Evolutionary conservation across 1,140 invertebrate species (phyloP).

Genomic region (Thalassaphorura encarpata): DNA sequence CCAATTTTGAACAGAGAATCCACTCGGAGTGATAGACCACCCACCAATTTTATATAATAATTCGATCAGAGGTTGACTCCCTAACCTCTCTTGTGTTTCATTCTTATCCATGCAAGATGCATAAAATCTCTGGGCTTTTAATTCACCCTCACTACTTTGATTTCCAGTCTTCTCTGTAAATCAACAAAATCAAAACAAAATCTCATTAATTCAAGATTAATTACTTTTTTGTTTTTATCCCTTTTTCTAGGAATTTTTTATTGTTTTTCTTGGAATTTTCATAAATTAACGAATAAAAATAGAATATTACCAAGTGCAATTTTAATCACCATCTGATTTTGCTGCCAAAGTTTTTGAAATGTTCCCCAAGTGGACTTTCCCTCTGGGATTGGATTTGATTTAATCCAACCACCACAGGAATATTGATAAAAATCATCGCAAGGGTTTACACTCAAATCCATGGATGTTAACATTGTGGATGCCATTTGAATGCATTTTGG

Average conservation of each 20-base stretch:
- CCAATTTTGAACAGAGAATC: constrained; percentile 51
- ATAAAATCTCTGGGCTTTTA: constrained; percentile 83
- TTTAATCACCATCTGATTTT: constrained; percentile 86
- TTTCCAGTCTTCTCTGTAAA: constrained; percentile 46
- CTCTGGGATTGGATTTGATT: constrained; percentile 46
- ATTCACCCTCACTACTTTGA: constrained; percentile 65
- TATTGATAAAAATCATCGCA: constrained; percentile 89
- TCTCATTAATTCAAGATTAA: no score
- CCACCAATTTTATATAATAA: constrained; percentile 50
- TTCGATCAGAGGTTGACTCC: constrained; percentile 65
- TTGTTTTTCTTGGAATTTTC: no score
- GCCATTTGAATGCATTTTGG: constrained; percentile 40
- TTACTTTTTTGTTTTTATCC: no score
- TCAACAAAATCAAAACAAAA: no score
- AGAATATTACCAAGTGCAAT: constrained; percentile 61
- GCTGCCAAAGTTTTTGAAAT: constrained; percentile 84
- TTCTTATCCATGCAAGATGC: constrained; percentile 86
- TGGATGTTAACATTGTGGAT: constrained; percentile 70
- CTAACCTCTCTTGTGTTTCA: constrained; percentile 74
- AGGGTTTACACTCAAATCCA: constrained; percentile 68
- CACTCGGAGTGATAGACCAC: constrained; percentile 30
- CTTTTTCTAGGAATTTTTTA: no score
- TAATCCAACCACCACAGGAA: constrained; percentile 49
- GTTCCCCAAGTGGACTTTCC: constrained; percentile 74
- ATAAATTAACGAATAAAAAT: no score